Conservation (phyloP, 1,140 invertebrate genomes). For the Tenebrio molitor region DNA sequence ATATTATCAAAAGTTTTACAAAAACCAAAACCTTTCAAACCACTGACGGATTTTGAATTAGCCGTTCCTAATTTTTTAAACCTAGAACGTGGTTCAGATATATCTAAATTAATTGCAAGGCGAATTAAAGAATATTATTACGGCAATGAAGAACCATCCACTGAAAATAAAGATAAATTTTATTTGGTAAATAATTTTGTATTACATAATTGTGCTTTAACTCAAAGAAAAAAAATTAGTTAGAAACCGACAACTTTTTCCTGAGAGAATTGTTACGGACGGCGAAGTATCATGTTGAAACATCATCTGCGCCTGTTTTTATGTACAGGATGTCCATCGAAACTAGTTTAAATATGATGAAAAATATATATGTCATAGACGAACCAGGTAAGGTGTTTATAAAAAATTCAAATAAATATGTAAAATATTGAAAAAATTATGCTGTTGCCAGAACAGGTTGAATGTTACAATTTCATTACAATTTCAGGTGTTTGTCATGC, state of each 20-base stretch:
- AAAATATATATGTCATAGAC: not conserved
- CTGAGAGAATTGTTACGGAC: conserved; percentile 46
- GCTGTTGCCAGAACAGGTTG: no score
- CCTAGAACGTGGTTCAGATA: conserved; percentile 64
- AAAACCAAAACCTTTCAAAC: conserved; percentile 4
- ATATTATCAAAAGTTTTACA: conserved; percentile 54
- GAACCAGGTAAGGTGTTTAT: conserved; percentile 37
- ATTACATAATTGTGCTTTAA: conserved; percentile 12
- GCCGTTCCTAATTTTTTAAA: conserved; percentile 30
- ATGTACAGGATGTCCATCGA: conserved; percentile 70
- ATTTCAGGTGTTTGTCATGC: conserved; percentile 72
- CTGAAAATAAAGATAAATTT: conserved; percentile 56
- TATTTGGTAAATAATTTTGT: conserved; percentile 47
- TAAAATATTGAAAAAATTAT: not conserved
- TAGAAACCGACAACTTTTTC: conserved; percentile 51
- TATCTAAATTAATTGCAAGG: conserved; percentile 65
- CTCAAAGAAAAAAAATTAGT: conserved; percentile 42
- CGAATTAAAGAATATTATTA: conserved; percentile 47
- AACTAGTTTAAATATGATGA: conserved; percentile 5
- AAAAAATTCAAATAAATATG: not conserved
- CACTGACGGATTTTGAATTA: conserved; percentile 17
- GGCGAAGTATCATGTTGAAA: conserved; percentile 51
- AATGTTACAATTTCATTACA: no score
- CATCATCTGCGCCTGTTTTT: conserved; percentile 66
- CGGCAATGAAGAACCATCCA: conserved; percentile 51